These are phyloP conservation scores for Sphenopsis melanotis DNA, from an alignment of 2,797 vertebrate species.

Conservation along the genomic window DNA sequence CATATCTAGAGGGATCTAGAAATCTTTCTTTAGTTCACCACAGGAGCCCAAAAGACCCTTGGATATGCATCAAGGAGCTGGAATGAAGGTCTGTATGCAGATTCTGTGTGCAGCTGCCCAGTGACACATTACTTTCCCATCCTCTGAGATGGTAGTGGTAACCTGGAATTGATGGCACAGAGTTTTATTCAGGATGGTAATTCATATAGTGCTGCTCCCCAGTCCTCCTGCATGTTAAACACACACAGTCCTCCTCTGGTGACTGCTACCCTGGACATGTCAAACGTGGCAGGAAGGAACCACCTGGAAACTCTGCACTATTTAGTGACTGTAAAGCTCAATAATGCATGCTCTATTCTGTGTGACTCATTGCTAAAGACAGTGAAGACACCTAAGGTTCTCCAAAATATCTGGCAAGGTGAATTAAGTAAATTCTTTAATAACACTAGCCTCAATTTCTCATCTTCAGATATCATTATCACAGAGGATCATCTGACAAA, in stretches of 20 bases:
- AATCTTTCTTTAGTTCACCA: background rate
- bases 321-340: background rate
- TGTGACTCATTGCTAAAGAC: background rate
- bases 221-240: rapidly evolving
- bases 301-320: background rate
- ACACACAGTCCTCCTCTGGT: background rate
- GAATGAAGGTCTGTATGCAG: background rate
- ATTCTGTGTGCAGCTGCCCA: background rate
- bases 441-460: background rate
- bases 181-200: background rate
- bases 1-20: background rate
- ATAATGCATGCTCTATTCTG: background rate
- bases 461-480: background rate
- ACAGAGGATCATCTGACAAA: background rate
- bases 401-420: background rate
- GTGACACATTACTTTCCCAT: background rate
- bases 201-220: background rate
- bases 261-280: background rate
- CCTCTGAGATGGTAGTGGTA: background rate
- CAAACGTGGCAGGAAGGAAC: background rate
- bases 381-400: background rate
- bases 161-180: background rate
- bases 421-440: background rate
- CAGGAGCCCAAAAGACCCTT: background rate
- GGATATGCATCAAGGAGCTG: background rate